Evolutionary conservation across 1,140 invertebrate species (phyloP).

Genomic region (Drosophila orena): DNA sequence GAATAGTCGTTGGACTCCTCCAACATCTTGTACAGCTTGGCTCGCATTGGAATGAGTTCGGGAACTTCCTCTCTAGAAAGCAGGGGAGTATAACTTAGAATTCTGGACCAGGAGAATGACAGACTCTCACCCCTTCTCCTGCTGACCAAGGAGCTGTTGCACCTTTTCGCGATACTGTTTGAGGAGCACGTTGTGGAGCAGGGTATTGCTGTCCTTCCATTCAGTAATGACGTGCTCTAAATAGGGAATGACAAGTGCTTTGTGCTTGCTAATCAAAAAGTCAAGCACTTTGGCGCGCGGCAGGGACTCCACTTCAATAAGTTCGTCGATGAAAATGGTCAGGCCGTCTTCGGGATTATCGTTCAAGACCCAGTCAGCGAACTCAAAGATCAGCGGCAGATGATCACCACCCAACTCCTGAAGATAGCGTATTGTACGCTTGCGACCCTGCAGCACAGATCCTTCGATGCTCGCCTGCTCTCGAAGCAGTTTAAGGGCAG

Average conservation of each 20-base stretch:
- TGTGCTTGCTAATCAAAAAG: constrained; percentile 93
- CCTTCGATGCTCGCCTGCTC: constrained; percentile 90
- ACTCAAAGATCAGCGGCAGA: constrained; percentile 96
- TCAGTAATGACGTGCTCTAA: constrained; percentile 96
- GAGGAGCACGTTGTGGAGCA: constrained; percentile 96
- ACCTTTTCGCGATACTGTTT: constrained; percentile 92
- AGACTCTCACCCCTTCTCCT: constrained; percentile 37
- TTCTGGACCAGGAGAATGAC: not conserved
- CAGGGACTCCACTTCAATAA: constrained; percentile 94
- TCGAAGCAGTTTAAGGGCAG: constrained; percentile 95
- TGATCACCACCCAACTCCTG: constrained; percentile 95
- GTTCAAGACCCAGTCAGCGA: constrained; percentile 96
- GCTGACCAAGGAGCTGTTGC: constrained; percentile 44
- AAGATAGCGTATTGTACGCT: constrained; percentile 95
- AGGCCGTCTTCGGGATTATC: constrained; percentile 95
- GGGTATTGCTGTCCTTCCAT: constrained; percentile 94
- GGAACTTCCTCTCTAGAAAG: constrained; percentile 35
- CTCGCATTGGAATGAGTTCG: constrained; percentile 52
- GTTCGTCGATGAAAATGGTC: constrained; percentile 97
- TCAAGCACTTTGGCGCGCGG: constrained; percentile 95
- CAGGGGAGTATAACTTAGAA: not conserved
- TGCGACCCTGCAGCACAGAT: constrained; percentile 91
- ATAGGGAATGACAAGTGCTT: constrained; percentile 94
- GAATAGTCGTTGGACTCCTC: constrained; percentile 93
- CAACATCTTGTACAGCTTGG: constrained; percentile 94